Base-by-base conservation (phyloP, 2,888 invertebrate species). In the Temnothorax rugatulus region DNA sequence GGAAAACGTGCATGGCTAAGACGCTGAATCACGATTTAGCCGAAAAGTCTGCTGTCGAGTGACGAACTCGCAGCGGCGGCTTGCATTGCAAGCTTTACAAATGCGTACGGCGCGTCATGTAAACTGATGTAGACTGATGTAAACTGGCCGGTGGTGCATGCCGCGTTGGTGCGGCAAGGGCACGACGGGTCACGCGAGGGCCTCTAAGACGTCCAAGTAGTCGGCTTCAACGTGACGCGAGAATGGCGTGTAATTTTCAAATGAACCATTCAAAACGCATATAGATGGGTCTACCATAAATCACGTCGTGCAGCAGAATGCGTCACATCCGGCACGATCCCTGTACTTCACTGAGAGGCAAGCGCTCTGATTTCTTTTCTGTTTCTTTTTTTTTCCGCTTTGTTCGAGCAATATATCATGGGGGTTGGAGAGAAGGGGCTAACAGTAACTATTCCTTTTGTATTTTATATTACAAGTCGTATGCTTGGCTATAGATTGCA, bases 221-320 rank as follows among this genome's bases (percentile, higher is more conserved):
- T 85, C 82, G 73, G 79, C 76, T 81, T 82, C 77, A 71, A 85
- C 84, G 66, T 89, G 87, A 87, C 90, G 86, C 74, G 86, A 89
- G 89, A 89, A 85, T 90, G 90, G 85, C 90, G 88, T 90, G 90
- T 89, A 90, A 90, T 90, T 89, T 90, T 88, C 90, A 89, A 90
- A 90, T 82, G 87, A 88, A 82, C 77, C 87, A 86, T 89, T 84
- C 82, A 84, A 83, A 86, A 82, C 75, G 77, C 82, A 83, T 73
- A 77, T 75, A 86, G 79, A 61, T 82, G 59, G 68, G 44, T 61
- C 64, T 21, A 44, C 64, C 76, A 85, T 75, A 84, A 84, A 86
- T 82, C 86, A 82, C 54, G 54, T 79, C 38, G 64, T 25, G 59
- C 44, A 69, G 47, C 34, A 50, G 25, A 61, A 64, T 44, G 76